Base-by-base conservation (phyloP, 1,140 invertebrate species). In the Belonocnema kinseyi region DNA sequence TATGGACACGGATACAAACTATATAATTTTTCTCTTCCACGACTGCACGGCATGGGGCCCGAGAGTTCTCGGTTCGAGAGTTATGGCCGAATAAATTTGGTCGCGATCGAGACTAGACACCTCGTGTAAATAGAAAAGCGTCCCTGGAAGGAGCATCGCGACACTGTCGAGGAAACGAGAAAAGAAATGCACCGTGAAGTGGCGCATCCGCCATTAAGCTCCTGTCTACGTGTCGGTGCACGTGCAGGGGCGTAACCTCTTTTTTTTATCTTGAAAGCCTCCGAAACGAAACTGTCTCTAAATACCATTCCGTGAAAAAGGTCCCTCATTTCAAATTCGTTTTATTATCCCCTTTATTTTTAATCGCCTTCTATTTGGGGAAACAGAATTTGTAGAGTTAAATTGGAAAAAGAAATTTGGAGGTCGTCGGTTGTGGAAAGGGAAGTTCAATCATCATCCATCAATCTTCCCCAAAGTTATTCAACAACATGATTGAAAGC, bases 1-100 rank as follows among this genome's bases (percentile, higher is more conserved):
- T 66, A 66, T 66, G 61, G 61, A 66, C 61, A 66, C 16, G 61
- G 61, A 66, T 40, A 66, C 61, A 66, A 66, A 66, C 61, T 66
- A 46, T 66, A 40, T 58, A 21, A 13, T 58, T 58, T 66, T 16
- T 61, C 16, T 40, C 61, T 26, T n/a, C 61, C 14, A 33, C 8
- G 40, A 40, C 16, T 16, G 61, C 61, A 66, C 61, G 61, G 61
- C 61, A 66, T 66, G 61, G 26, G 26, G 61, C 61, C 58, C 53
- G 58, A 66, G 21, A 12, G 58, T 19, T n/a, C n/a, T 21, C 14
- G 14, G 16, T 14, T 66, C 3, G 40, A 66, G 61, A 66, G 40
- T 66, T 66, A 66, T 66, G 61, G 33, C 14, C 61, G 61, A 66
- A 66, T 66, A 66, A 66, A 66, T 66, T 66, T 66, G 26, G 61